Base-by-base conservation (phyloP, 2,888 invertebrate species). In the Andrena bucephala region DNA sequence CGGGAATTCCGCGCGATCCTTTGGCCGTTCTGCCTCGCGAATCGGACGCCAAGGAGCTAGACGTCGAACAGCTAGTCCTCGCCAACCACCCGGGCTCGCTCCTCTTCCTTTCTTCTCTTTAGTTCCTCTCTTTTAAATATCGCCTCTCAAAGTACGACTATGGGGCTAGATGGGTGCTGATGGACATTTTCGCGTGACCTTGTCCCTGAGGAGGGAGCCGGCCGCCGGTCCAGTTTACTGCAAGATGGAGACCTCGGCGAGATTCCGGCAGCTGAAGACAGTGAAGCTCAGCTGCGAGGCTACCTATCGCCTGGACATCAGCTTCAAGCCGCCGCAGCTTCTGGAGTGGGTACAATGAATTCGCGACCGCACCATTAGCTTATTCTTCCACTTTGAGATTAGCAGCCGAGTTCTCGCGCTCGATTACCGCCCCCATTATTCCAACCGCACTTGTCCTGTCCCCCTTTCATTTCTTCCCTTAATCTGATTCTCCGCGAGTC, bases 221-320 rank as follows among this genome's bases (percentile, higher is more conserved):
- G 94, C 94, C 54, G 94, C 94, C 52, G 93, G 94, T 78, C 94
- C 95, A 52, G 95, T 95, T 29, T 95, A 94, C 90, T 95, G 95
- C 91, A 95, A 95, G 89, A 95, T 95, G 93, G 95, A 96, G 89
- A 95, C 95, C 24, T 92, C 93, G 31, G 94, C 95, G 79, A 93
- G 95, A 76, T 96, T 95, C 90, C 94, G 94, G n/a, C 94, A 95
- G 83, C 93, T 94, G 68, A 94, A 95, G 87, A 96, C 96, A 10
- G 94, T 95, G 80, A 95, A 95, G 89, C 91, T 95, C 57, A 95
- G 95, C 91, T 94, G 94, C 77, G 95, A 95, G 83, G 94, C 95
- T 3, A 94, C 94, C 33, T 96, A 95, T 91, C 93, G 94, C 42
- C 91, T 95, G 81, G 95, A 95, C 88, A 93, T 95, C 85, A 95